These are phyloP conservation scores for Hestina assimilis DNA, from an alignment of 1,140 invertebrate genomes.

Conservation along the genomic window DNA sequence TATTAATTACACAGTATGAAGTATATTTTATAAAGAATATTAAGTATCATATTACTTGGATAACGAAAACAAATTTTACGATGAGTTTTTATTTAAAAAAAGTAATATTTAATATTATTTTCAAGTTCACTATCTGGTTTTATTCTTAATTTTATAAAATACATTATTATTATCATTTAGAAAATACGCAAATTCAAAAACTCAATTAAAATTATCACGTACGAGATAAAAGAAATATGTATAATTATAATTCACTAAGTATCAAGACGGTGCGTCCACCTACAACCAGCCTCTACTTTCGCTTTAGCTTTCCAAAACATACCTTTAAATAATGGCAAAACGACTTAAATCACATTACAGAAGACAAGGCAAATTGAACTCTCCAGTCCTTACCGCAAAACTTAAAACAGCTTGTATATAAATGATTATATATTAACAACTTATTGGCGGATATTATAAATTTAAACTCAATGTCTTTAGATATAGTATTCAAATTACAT, in stretches of 20 bases:
- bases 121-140: too few species aligned
- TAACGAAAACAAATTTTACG: too few species aligned
- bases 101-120: too few species aligned
- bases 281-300: slow-evolving; percentile 52
- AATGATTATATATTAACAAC: slow-evolving; percentile 15
- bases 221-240: too few species aligned
- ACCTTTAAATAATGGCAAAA: slow-evolving; percentile 7
- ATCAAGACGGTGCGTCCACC: slow-evolving; percentile 44
- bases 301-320: slow-evolving; percentile 65
- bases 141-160: too few species aligned
- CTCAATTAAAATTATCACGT: slow-evolving; percentile 24
- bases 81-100: too few species aligned
- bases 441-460: slow-evolving; percentile 4
- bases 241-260: slow-evolving; percentile 30
- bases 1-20: too few species aligned
- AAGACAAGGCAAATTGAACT: slow-evolving; percentile 2
- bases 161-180: too few species aligned
- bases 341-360: slow-evolving; percentile 1
- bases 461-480: slow-evolving; percentile 19
- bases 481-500: slow-evolving; percentile 29
- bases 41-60: too few species aligned
- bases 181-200: not conserved
- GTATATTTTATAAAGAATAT: too few species aligned
- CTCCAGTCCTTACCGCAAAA: not conserved
- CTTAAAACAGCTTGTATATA: not conserved